Evolutionary conservation across 2,113 vertebrate genomes (phyloP).

Genomic region (Lucifuga dentata): DNA sequence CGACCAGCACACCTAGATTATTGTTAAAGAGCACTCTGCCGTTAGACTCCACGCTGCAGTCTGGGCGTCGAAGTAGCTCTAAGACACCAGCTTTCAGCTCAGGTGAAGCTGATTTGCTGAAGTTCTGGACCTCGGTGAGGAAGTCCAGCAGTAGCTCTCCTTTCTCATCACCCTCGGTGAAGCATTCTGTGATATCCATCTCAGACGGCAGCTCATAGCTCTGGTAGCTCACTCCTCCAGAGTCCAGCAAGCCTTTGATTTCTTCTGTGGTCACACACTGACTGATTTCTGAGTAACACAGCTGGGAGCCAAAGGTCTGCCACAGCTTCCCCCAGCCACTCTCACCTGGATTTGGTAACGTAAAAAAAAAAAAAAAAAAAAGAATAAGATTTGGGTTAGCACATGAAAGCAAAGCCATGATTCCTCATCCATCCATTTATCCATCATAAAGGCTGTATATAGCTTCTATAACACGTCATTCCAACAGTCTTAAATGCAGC

Average conservation of each 20-base stretch:
- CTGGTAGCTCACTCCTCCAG: conserved; percentile 81
- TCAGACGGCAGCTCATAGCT: conserved; percentile 83
- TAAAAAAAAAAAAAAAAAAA: too few species aligned
- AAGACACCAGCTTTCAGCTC: conserved; percentile 85
- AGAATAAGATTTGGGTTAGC: too few species aligned
- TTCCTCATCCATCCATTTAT: too few species aligned
- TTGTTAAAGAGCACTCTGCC: conserved; percentile 91
- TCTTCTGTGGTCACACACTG: conserved; percentile 82
- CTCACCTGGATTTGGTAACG: conserved; percentile 70
- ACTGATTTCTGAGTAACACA: conserved; percentile 81
- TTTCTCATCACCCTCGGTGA: conserved; percentile 85
- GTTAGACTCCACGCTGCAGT: conserved; percentile 83
- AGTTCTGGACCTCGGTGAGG: conserved; percentile 88
- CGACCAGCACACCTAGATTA: conserved; percentile 83
- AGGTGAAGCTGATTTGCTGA: conserved; percentile 85
- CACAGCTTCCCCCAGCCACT: conserved; percentile 88
- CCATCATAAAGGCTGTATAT: too few species aligned
- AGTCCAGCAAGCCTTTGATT: conserved; percentile 83
- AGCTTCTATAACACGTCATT: too few species aligned
- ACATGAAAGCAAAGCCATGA: too few species aligned
- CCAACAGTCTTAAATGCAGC: too few species aligned
- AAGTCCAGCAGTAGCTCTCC: conserved; percentile 93
- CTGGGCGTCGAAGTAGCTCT: conserved; percentile 84
- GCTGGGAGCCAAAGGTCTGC: conserved; percentile 75
- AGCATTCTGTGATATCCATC: conserved; percentile 93